Percentiles rank a stretch among this genome's conserved stretches.
These are phyloP conservation scores for Himalopsyche tibetana DNA, from an alignment of 2,888 invertebrate genomes.

Conservation along the genomic window DNA sequence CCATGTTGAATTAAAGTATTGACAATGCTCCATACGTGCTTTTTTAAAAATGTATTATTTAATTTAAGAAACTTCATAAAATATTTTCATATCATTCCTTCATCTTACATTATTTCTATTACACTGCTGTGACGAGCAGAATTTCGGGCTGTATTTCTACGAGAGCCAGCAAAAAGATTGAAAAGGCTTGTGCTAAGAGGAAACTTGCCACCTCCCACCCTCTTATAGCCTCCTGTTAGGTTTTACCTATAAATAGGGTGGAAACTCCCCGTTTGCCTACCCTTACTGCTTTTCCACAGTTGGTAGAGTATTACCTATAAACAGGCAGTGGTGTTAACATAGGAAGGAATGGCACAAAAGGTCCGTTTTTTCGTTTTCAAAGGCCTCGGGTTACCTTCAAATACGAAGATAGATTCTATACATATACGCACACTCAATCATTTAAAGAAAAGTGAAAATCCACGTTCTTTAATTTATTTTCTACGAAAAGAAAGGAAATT, in stretches of 20 bases:
- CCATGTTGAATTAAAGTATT: not conserved
- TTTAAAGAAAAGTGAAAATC: not conserved
- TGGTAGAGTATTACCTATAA: slow-evolving; percentile 42
- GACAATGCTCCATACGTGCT: not conserved
- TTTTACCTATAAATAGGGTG: slow-evolving; percentile 65
- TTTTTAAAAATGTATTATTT: not conserved
- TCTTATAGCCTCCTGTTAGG: slow-evolving; percentile 52
- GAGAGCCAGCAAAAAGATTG: slow-evolving; percentile 31
- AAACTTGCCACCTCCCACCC: slow-evolving; percentile 55
- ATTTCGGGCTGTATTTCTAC: slow-evolving; percentile 8
- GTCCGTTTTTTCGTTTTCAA: slow-evolving; percentile 12
- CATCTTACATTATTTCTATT: not conserved
- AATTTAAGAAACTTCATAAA: not conserved
- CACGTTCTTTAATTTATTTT: too few species aligned
- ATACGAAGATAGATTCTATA: not conserved
- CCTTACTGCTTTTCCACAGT: slow-evolving; percentile 33
- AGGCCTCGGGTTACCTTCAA: slow-evolving; percentile 7
- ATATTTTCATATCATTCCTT: not conserved
- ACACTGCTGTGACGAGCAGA: not conserved
- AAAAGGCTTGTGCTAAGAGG: slow-evolving; percentile 46
- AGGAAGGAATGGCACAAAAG: slow-evolving; percentile 5
- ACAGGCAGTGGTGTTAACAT: slow-evolving; percentile 46
- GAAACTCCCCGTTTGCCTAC: slow-evolving; percentile 44
- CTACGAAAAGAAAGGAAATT: too few species aligned
- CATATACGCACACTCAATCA: not conserved